Percentiles rank a stretch among this genome's conserved stretches.
Evolutionary conservation across 2,888 invertebrate species (phyloP).

Genomic region (Microctonus aethiopoides): DNA sequence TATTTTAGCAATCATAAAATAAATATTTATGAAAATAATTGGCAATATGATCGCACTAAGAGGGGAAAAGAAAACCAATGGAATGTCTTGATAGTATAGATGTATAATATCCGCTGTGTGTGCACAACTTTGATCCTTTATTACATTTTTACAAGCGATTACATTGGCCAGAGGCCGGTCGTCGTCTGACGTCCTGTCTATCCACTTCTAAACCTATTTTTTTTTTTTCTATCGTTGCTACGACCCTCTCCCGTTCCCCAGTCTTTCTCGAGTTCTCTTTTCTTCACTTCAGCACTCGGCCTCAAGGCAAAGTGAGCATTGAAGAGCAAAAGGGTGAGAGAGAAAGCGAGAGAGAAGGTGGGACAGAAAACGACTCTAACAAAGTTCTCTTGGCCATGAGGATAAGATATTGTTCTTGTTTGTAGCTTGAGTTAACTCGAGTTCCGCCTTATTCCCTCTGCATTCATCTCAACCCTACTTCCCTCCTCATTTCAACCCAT

Average conservation of each 20-base stretch:
- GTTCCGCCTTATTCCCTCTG: constrained; percentile 38
- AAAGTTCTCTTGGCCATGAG: constrained; percentile 41
- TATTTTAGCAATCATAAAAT: not conserved
- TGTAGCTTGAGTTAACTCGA: constrained; percentile 58
- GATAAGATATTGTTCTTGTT: constrained; percentile 63
- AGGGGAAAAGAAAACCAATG: constrained; percentile 21
- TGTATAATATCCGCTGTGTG: constrained; percentile 40
- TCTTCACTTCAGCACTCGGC: constrained; percentile 17
- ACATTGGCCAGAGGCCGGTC: constrained; percentile 61
- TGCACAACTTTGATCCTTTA: constrained; percentile 59
- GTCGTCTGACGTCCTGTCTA: constrained; percentile 31
- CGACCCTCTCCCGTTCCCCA: constrained; percentile 36
- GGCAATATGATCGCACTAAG: not conserved
- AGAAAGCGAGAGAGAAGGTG: not conserved
- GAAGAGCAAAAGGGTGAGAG: constrained; percentile 9
- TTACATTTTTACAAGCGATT: constrained; percentile 65
- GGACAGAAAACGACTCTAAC: constrained; percentile 33
- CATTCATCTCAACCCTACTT: constrained; percentile 8
- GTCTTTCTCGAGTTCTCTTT: constrained; percentile 44
- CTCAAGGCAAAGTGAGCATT: constrained; percentile 6
- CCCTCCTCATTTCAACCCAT: constrained; percentile 48
- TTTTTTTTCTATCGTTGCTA: constrained; percentile 17
- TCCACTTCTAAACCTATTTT: constrained; percentile 23
- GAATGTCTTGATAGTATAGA: not conserved
- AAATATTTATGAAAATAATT: constrained; percentile 23